Evolutionary conservation across 2,888 invertebrate genomes (phyloP), one percentile per base, ranked within the genome.

Genomic region (Dicyrtomina minuta): DNA sequence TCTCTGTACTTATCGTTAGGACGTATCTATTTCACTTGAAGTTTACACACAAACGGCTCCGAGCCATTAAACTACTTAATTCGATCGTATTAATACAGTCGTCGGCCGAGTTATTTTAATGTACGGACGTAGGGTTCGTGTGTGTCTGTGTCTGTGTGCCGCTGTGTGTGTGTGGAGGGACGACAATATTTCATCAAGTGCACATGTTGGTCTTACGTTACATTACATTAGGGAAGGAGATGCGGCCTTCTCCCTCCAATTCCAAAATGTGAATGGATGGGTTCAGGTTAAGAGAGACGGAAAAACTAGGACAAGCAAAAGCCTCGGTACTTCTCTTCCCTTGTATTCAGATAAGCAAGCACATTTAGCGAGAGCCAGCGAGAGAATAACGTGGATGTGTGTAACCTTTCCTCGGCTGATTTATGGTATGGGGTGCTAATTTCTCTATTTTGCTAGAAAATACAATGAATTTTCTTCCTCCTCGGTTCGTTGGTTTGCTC

Each of bases 401-500:
- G 27, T 43, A 65, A 65, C 65, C 65, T 65, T 65, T 65, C 33
- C 53, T 53, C 64, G 15, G 10, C 43, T 65, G 65, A 65, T 65
- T 65, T 65, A 65, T 65, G 65, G 26, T 41, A 65, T 65, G 43
- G 65, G 65, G 65, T 65, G 65, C 65, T 65, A 65, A 65, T 65
- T 65, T 65, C 64, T 53, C 64, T 65, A 65, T 65, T 65, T 65
- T 65, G 65, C 55, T 22, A 56, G 15, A 44, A 65, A 65, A 65
- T 64, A 64, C 65, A 65, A 65, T 65, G 65, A 65, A 65, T 65
- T 62, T 53, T 51, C 51, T 51, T 65, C 55, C 55, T 53, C 22
- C 26, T 41, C 55, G 41, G 41, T 65, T 15, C 33, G 49, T 64
- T 64, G 53, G 12, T 24, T 33, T 49, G 1, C 26, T 51, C 64